Evolutionary conservation across 1,140 invertebrate species (phyloP).

Genomic region (Drosophila burlai): DNA sequence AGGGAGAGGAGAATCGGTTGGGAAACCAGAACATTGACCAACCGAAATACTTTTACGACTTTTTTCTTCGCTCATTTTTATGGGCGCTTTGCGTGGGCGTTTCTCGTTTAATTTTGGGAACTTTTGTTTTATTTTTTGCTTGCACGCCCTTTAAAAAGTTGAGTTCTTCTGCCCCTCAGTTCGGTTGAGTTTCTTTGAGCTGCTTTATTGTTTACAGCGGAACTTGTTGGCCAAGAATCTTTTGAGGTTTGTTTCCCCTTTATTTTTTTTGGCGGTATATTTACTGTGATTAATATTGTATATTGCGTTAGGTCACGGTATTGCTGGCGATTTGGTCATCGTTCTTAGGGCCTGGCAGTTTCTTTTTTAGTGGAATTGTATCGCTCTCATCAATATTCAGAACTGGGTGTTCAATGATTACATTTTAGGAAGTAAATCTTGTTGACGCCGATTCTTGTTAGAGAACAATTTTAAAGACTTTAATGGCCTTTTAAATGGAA

Average conservation of each 20-base stretch:
- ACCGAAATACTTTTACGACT: constrained; percentile 37
- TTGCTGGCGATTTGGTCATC: constrained; percentile 16
- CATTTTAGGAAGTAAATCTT: not conserved
- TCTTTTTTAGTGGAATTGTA: not conserved
- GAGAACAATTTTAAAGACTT: not conserved
- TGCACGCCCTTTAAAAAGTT: constrained; percentile 45
- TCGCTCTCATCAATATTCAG: not conserved
- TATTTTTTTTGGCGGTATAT: constrained; percentile 23
- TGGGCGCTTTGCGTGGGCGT: constrained; percentile 52
- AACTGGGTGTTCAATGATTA: not conserved
- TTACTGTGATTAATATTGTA: constrained; percentile 20
- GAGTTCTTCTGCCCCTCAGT: not conserved
- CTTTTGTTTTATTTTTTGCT: constrained; percentile 42
- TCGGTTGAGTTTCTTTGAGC: constrained; percentile 1
- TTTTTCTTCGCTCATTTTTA: constrained; percentile 42
- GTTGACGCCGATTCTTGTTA: not conserved
- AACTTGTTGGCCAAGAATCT: constrained; percentile 25
- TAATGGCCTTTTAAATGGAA: constrained; percentile 1
- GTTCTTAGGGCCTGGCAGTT: not conserved
- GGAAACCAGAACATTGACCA: constrained; percentile 38
- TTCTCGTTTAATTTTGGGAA: constrained; percentile 51
- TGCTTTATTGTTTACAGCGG: constrained; percentile 25
- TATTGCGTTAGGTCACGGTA: constrained; percentile 68
- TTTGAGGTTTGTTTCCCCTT: constrained; percentile 25
- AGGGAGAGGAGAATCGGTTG: not conserved